Evolutionary conservation across 2,797 vertebrate genomes (phyloP), one percentile per base, ranked within the genome.

Genomic region (Anguilla megastoma): DNA sequence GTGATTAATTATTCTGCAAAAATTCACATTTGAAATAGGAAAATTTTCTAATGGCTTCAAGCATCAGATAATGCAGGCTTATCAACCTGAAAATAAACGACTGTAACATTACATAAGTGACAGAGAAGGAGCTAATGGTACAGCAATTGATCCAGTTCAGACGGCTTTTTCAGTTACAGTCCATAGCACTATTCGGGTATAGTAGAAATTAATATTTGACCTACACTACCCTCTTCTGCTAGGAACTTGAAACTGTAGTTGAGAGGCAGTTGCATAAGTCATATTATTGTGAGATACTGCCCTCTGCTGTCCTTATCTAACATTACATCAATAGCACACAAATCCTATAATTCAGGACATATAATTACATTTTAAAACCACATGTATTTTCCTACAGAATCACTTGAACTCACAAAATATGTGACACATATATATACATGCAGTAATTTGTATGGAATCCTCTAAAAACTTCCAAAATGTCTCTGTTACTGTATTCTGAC

Each of bases 221-320:
- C 41, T 74, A 12, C 50, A 85, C 48, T 56, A 56, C 60, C 87
- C 82, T 85, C 87, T 88, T 85, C 60, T 71, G 82, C 60, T 24
- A 33, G 33, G 33, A 85, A n/a, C 60, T 54, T 84, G 74, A 83
- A 87, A 63, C 24, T n/a, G 30, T 41, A 82, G 33, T 14, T 87
- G 10, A n/a, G 14, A 74, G 30, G 27, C 69, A 4, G 69, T 36
- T 74, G 69, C 69, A 2, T 12, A 3, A 87, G 54, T 87, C 86
- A 41, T 69, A 16, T 58, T 8, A 41, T 24, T 58, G n/a, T 58
- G 24, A 33, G 6, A 0, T 36, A 60, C 27, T 36, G 56, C 54
- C 52, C 10, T 60, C 52, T 85, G 30, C 56, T 60, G 52, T 58
- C 24, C 27, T 6, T 30, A 56, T 54, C 7, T 41, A 30, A 85